phyloP scores from a whole-genome alignment of 2,888 invertebrate genomes.

The Habrosyne pyritoides region DNA sequence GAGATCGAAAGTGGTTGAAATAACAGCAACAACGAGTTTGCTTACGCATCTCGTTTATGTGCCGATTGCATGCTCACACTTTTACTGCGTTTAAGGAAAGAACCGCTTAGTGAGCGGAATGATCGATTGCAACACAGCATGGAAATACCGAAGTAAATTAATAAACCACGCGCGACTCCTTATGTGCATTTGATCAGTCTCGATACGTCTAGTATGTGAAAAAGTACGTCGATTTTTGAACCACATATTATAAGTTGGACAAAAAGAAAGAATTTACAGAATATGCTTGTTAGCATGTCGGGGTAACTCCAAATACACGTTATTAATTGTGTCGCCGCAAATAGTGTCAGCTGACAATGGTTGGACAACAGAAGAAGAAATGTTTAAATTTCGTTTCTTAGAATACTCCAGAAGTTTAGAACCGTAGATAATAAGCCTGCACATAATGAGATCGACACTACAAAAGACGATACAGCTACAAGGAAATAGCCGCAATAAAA shows the following conservation, averaged over 20 bases:
- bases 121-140: neutral
- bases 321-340: too few species aligned
- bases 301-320: too few species aligned
- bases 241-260: too few species aligned
- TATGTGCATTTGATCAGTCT: neutral
- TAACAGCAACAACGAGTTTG: neutral
- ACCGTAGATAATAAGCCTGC: neutral
- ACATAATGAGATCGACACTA: neutral
- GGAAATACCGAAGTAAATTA: neutral
- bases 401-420: too few species aligned
- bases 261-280: too few species aligned
- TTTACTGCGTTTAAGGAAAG: neutral
- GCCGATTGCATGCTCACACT: neutral
- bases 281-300: neutral
- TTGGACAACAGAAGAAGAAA: too few species aligned
- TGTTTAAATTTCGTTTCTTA: too few species aligned
- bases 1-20: slow-evolving; percentile 6
- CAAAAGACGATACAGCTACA: neutral
- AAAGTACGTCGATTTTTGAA: too few species aligned
- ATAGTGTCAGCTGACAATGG: too few species aligned
- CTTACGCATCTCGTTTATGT: slow-evolving; percentile 1
- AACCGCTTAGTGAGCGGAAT: neutral
- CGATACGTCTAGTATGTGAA: too few species aligned
- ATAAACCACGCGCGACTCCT: neutral
- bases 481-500: neutral